Base-by-base conservation (phyloP, 37 sponge, comb jelly and placozoan species). In the Sycon ciliatum region DNA sequence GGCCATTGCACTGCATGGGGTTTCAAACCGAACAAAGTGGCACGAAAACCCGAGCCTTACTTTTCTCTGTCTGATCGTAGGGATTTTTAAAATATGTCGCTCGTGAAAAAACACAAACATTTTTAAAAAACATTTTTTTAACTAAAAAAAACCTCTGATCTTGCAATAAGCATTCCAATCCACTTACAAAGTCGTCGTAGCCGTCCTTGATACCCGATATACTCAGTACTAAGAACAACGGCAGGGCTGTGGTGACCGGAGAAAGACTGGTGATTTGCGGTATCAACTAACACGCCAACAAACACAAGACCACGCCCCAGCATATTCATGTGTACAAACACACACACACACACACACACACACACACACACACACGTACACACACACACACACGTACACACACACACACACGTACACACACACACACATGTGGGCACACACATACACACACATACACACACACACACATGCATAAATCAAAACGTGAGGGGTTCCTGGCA, bases 131-230 rank as follows among this genome's bases (percentile, higher is more conserved):
- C 32, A 30, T 20, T 20, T 9, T 18, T 20, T 9, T 20, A 49
- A 49, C 18, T 49, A 49, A 20, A 61, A 67, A n/a, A 67, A 16
- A 67, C 4, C 23, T 7, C 36, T 20, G 26, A 73, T 28, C 13
- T 34, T 13, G 11, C 28, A 11, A 13, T 6, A 62, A 3, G 30
- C 22, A 24, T 28, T 38, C 3, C 23, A 40, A 13, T 60, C 9
- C 1, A 69, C 91, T 88, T 34, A 95, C 92, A 71, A 92, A 69
- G 75, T 96, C 98, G 76, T 96, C 98, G 78, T 72, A 85, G 9
- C 79, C 93, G 65, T 96, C 98, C 58, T 96, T 96, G 57, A 84
- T 32, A 16, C 84, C 90, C n/a, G 98, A 92, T 36, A 86, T 76
- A 18, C 63, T 73, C 32, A 96, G 72, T 40, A 96, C 98, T 67